Evolutionary conservation across 2,113 vertebrate species (phyloP).

Genomic region (Archilochus colubris): DNA sequence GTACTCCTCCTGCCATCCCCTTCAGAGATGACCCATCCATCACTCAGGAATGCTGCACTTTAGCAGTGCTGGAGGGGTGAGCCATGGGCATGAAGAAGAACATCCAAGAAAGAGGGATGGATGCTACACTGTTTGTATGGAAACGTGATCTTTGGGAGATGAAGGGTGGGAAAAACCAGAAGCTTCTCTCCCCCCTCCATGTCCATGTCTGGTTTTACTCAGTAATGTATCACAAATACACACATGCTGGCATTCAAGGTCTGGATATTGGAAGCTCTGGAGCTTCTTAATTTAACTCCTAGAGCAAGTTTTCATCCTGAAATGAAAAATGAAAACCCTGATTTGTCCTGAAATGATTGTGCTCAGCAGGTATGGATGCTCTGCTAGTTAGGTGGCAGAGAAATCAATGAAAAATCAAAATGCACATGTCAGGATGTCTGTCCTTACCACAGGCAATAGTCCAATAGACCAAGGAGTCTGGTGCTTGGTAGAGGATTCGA

Average conservation of each 20-base stretch:
- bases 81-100: not conserved
- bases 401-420: not conserved
- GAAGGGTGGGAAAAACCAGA: not conserved
- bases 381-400: not conserved
- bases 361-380: not conserved
- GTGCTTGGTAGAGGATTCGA: conserved; percentile 96
- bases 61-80: not conserved
- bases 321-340: not conserved
- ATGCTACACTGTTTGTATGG: not conserved
- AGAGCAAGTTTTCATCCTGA: not conserved
- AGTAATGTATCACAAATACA: not conserved
- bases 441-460: conserved; percentile 94
- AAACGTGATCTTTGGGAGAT: not conserved
- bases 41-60: not conserved
- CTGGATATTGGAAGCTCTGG: not conserved
- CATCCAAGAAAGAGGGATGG: not conserved
- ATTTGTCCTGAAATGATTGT: not conserved
- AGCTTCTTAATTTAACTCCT: not conserved
- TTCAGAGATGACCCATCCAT: not conserved
- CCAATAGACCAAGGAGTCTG: conserved; percentile 93
- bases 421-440: not conserved
- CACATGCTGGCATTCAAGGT: not conserved
- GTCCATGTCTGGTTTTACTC: not conserved
- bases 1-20: not conserved
- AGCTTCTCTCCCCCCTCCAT: not conserved